Evolutionary conservation across 2,113 vertebrate genomes (phyloP), one percentile per base, ranked within the genome.

Genomic region (Polypterus senegalus): DNA sequence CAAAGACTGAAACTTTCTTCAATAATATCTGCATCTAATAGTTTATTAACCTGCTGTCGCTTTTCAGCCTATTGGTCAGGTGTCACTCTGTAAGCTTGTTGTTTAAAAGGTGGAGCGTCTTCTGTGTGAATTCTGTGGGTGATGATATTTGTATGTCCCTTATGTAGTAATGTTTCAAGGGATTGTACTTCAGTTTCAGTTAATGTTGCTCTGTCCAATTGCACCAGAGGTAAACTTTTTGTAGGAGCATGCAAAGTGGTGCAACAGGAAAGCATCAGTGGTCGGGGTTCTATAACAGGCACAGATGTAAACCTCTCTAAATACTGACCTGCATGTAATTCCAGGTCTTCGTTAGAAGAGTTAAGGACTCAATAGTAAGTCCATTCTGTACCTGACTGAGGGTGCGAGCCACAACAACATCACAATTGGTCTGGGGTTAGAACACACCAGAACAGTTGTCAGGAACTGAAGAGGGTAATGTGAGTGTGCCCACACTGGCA

Each of bases 281-380:
- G 27, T 27, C 27, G 27, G 27, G 27, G 27, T 27, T 27, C 27
- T 27, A 27, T 27, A 27, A 27, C 27, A 27, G 27, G 27, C 27
- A 27, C 9, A 45, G 63, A 65, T 59, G 62, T 48, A 55, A 61
- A 61, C 56, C 49, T 9, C 57, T 58, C 61, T 11, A 54, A n/a
- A 44, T 62, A 51, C 49, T 69, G 54, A 27, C 64, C 56, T 27
- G 63, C 46, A 10, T 57, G 11, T 10, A 64, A 51, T 59, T 67
- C 46, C 5, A 57, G 52, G 48, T 53, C 49, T 43, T 3, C 58
- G 49, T 47, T 58, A 6, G 10, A 4, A 4, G 49, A 7, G 49
- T 51, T 51, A 6, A 51, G 49, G 2, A 51, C 9, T 6, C 9
- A 49, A 64, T 52, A 4, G 61, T 45, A 49, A 62, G 58, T 7